Base-by-base conservation (phyloP, 1,140 invertebrate species). In the Drosophila auraria region DNA sequence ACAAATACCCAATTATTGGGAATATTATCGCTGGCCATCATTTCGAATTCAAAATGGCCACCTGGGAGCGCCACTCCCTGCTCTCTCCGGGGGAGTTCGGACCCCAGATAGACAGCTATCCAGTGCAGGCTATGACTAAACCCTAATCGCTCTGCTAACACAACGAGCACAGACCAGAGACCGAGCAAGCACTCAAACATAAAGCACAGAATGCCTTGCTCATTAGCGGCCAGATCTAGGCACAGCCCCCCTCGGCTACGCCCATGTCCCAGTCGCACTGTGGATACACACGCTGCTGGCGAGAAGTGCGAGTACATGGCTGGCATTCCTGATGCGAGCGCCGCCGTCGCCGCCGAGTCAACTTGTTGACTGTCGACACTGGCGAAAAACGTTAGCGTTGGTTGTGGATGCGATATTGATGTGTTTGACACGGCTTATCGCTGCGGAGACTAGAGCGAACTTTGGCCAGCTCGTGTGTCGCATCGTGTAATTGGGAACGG, bases 291-390 rank as follows among this genome's bases (percentile, higher is more conserved):
- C 17, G 23, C 33, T 9, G 12, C 7, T 5, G 14, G n/a, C 50
- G 53, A 57, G 45, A 50, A 50, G 58, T 33, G 36, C n/a, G 53
- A 70, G 57, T 71, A 78, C 58, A 69, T 64, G 54, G 47, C 53
- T 66, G 56, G 64, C 73, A 80, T 81, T 65, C 49, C 36, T 14
- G 50, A 63, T 63, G 58, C 57, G 36, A 7, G n/a, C 36, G 49
- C 25, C 17, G 27, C 12, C n/a, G 20, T 12, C 27, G 25, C 12
- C 27, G 27, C 20, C 27, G 25, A 42, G 38, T 45, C 59, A 69
- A 81, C 82, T 73, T 84, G 77, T 83, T 83, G 77, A 64, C 61
- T 49, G 47, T 33, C 33, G 30, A 9, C 30, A 33, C 25, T 71
- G 17, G 49, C 25, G 45, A 68, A 62, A 66, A 69, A 12, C 17